Base-by-base conservation (phyloP, 2,888 invertebrate genomes). In the Lepas anatifera region DNA sequence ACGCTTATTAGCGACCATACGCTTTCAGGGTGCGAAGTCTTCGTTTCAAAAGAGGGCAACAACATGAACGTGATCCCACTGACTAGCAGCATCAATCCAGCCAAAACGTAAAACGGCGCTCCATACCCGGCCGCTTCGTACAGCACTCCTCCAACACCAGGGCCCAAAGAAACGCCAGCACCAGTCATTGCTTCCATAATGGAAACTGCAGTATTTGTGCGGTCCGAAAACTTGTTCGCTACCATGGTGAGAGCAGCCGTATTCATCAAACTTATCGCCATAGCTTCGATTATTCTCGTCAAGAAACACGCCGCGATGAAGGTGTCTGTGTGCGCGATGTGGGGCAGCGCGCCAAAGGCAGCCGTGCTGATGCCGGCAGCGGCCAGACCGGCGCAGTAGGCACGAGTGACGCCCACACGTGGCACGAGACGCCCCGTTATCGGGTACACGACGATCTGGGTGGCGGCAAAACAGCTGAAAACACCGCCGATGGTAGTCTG, bases 81-180 rank as follows among this genome's bases (percentile, higher is more conserved):
- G 22, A 85, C 84, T n/a, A 85, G 73, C 37, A 89, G 80, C 86
- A 89, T 88, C 46, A 86, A 79, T 39, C 85, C 78, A 73, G 90
- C 90, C 73, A 90, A 83, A 74, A 84, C 84, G 80, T 87, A 88
- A 80, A 91, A 91, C 74, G 90, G 90, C 75, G 89, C 78, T 71
- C 86, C 85, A 79, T 89, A 90, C 75, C 91, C 90, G 77, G 90
- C 90, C 77, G 87, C 81, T 89, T 90, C 82, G 83, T 89, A 90
- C 13, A 90, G 78, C 27, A 87, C 79, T 4, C 90, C 90, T 64
- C 91, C 91, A 68, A 90, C 83, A 13, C 89, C 89, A 0, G 91
- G 91, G 8, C 90, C 90, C 10, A 86, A 86, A 73, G 89, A 89
- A 87, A 90, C 87, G 48, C 91, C 91, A 6, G 90, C 81, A 0